These are phyloP conservation scores for Cenopis cana DNA, from an alignment of 2,888 invertebrate genomes.

Conservation along the genomic window DNA sequence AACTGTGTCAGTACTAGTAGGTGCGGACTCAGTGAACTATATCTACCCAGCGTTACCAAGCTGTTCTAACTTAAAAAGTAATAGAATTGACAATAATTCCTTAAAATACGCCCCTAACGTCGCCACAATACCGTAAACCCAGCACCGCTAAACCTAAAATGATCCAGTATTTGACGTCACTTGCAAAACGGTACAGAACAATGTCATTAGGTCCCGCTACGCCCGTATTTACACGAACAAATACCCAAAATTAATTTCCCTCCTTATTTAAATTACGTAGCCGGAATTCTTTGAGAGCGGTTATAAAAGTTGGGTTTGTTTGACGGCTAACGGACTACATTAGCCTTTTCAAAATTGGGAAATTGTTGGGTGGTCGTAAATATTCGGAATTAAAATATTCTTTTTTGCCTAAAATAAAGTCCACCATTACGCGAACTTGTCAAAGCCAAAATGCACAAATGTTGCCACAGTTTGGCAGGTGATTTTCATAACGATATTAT, in stretches of 20 bases:
- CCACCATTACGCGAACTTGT: no score
- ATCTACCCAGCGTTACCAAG: no score
- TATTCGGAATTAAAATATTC: background rate
- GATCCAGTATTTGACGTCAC: slow-evolving; percentile 26
- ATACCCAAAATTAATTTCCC: slow-evolving; percentile 33
- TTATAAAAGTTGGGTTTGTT: slow-evolving; percentile 38
- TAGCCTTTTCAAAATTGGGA: background rate
- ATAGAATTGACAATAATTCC: no score
- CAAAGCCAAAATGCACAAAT: no score
- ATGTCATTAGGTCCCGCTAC: slow-evolving; percentile 33
- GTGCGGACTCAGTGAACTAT: no score
- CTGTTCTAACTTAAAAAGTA: no score
- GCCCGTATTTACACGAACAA: slow-evolving; percentile 32
- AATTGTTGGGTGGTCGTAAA: background rate
- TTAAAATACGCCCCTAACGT: background rate
- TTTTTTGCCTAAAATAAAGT: no score
- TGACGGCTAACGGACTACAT: slow-evolving; percentile 1
- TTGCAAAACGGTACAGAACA: slow-evolving; percentile 30
- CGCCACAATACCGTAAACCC: background rate
- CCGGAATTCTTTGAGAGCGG: slow-evolving; percentile 14
- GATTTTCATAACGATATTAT: no score
- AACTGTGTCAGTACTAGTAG: no score
- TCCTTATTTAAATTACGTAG: slow-evolving; percentile 39
- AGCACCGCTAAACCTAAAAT: background rate
- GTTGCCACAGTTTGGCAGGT: no score